phyloP scores from a whole-genome alignment of 2,888 invertebrate species.

The Mythimna lalbum region DNA sequence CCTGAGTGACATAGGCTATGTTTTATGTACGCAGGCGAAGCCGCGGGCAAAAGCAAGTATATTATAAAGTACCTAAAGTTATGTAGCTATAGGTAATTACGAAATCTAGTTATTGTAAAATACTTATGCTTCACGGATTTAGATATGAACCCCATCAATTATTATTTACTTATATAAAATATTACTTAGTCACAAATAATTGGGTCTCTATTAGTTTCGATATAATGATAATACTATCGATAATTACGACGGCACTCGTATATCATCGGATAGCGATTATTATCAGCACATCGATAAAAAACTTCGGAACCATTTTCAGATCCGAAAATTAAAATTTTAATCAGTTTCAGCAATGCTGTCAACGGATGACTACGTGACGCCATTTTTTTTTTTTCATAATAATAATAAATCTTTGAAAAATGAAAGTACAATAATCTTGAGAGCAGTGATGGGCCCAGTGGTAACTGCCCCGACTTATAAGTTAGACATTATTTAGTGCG shows the following conservation, averaged over 20 bases:
- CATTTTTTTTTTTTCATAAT: background rate
- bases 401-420: background rate
- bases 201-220: conserved; percentile 26
- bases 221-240: conserved; percentile 46
- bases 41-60: too few species aligned
- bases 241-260: conserved; percentile 36
- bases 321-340: background rate
- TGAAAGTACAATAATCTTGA: background rate
- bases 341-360: background rate
- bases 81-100: background rate
- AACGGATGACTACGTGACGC: too few species aligned
- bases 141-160: conserved; percentile 25
- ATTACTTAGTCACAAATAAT: conserved; percentile 35
- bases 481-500: too few species aligned
- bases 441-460: too few species aligned
- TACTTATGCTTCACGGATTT: conserved; percentile 34
- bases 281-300: conserved; percentile 39
- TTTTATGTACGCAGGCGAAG: too few species aligned
- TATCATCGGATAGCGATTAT: conserved; percentile 41
- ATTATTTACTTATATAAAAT: conserved; percentile 12
- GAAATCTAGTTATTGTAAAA: conserved; percentile 1
- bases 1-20: too few species aligned
- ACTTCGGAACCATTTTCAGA: conserved; percentile 3
- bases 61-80: too few species aligned
- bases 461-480: too few species aligned